Evolutionary conservation across 2,113 vertebrate genomes (phyloP).

Genomic region (Trogon surrucura): DNA sequence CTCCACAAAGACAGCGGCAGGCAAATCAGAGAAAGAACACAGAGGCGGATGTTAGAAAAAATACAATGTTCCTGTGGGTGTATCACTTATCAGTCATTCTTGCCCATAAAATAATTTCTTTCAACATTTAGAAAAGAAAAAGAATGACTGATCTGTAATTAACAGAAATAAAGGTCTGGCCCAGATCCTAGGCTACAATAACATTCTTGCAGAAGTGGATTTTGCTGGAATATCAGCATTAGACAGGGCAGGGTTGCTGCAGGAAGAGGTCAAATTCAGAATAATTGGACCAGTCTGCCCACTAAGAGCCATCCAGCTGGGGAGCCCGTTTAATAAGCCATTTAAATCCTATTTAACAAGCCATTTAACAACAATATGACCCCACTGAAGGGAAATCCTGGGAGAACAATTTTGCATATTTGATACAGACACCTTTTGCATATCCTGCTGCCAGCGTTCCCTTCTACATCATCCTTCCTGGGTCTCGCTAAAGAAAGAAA

Average conservation of each 20-base stretch:
- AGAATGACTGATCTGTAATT: constrained; percentile 67
- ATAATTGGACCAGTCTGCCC: constrained; percentile 37
- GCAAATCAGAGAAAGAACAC: constrained; percentile 59
- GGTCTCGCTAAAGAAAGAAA: neutral
- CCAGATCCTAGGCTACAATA: constrained; percentile 28
- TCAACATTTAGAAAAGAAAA: constrained; percentile 46
- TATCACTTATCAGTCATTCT: constrained; percentile 63
- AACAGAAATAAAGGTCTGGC: constrained; percentile 59
- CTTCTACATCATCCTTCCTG: neutral
- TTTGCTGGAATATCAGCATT: constrained; percentile 9
- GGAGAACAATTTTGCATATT: constrained; percentile 27
- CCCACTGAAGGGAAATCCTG: constrained; percentile 34
- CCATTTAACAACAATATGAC: constrained; percentile 65
- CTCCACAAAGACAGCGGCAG: constrained; percentile 39
- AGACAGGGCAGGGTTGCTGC: constrained; percentile 10
- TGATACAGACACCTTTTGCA: neutral
- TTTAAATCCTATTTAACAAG: constrained; percentile 68
- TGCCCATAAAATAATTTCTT: constrained; percentile 57
- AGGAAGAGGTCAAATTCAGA: constrained; percentile 32
- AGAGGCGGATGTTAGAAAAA: constrained; percentile 63
- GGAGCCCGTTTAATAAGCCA: constrained; percentile 30
- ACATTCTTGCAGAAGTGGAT: constrained; percentile 9
- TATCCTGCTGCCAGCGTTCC: neutral
- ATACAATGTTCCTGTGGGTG: constrained; percentile 62
- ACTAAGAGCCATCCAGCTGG: constrained; percentile 41